Base-by-base conservation (phyloP, 2,113 vertebrate genomes). In the Puma concolor region DNA sequence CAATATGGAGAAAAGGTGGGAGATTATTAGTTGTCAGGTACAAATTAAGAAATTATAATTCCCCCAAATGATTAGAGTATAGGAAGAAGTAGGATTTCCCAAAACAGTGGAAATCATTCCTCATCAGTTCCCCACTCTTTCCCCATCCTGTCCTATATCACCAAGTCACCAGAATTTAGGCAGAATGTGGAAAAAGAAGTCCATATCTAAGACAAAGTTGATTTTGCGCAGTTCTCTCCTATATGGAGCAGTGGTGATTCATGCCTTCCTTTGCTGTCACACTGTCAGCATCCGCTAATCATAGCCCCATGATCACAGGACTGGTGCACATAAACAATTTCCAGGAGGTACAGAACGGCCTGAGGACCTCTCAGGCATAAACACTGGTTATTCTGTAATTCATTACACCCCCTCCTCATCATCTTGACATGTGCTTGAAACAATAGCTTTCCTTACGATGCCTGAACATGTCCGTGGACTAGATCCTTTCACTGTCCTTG, bases 251-350 rank as follows among this genome's bases (percentile, higher is more conserved):
- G 74, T 4, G 9, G 90, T 99, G 99, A 99, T 98, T 99, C 99
- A 99, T 85, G 94, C 48, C 96, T 96, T 98, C 98, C 97, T 98
- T 91, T 96, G 80, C 94, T 98, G 98, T 98, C 98, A 98, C 96
- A 98, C 94, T 98, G 98, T 98, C 98, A 98, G 95, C 88, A 97
- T 97, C 98, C 82, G 74, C 97, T 98, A 98, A 98, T 98, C 98
- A 98, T 92, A 98, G 98, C 96, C 97, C 82, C 97, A 52, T 98
- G 98, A 98, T 98, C 95, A 91, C 88, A 98, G 88, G 97, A 96
- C 87, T 64, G 92, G 90, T 88, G 97, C 96, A 92, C 89, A 91
- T 97, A 92, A 97, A 97, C 97, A 96, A 71, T 91, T 99, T 97
- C 95, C 96, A 97, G 96, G 97, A 98, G 97, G 97, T 94, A 97